Evolutionary conservation across 1,140 invertebrate genomes (phyloP).

Genomic region (Scaptomyza montana): DNA sequence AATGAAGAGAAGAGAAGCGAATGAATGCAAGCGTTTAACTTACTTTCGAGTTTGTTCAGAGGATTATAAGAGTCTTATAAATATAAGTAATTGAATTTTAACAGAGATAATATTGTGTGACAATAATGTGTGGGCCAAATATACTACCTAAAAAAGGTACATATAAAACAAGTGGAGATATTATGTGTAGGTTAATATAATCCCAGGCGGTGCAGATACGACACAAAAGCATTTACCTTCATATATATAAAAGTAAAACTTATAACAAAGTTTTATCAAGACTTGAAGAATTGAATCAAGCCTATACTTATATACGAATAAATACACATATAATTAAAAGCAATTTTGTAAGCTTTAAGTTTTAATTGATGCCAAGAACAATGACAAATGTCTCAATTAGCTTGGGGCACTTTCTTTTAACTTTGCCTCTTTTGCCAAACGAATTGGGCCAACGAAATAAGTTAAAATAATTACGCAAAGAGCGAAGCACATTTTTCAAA

Average conservation of each 20-base stretch:
- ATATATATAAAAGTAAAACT: no score
- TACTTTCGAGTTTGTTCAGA: background rate
- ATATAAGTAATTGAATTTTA: slow-evolving; percentile 34
- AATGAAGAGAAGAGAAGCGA: background rate
- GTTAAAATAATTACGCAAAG: slow-evolving; percentile 74
- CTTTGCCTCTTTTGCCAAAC: slow-evolving; percentile 12
- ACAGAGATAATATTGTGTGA: slow-evolving; percentile 17
- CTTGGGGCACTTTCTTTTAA: slow-evolving; percentile 39
- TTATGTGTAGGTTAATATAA: no score
- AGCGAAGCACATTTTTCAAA: background rate
- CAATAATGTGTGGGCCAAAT: slow-evolving; percentile 14
- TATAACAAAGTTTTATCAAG: no score
- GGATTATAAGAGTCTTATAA: slow-evolving; percentile 6
- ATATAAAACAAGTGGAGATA: background rate
- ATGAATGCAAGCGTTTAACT: background rate
- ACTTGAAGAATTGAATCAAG: no score
- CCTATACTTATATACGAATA: background rate
- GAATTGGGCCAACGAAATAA: slow-evolving; percentile 59
- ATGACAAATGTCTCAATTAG: slow-evolving; percentile 69
- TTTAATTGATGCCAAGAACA: slow-evolving; percentile 54
- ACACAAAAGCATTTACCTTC: no score
- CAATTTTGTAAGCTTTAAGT: background rate
- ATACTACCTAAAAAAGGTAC: background rate
- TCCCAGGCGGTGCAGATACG: no score
- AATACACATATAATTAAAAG: slow-evolving; percentile 6